phyloP scores from a whole-genome alignment of 1,140 invertebrate genomes.

The Drosophila melanogaster region DNA sequence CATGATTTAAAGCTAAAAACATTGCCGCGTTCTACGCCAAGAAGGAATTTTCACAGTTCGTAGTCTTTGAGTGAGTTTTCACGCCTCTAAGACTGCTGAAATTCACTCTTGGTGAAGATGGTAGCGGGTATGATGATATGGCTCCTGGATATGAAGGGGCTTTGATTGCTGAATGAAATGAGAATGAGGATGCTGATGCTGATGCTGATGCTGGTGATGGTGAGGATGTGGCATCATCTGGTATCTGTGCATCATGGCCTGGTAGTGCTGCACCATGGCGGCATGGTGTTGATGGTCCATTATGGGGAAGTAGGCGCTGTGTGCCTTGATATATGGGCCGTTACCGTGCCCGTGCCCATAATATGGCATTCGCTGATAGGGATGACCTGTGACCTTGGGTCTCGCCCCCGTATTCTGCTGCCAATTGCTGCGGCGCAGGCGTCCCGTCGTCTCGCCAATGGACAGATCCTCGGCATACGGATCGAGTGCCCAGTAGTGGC shows the following conservation, averaged over 20 bases:
- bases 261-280: constrained; percentile 3
- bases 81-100: background rate
- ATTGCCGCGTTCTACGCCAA: constrained; percentile 6
- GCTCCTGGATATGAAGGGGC: background rate
- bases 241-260: background rate
- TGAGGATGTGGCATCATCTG: background rate
- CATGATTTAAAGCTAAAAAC: background rate
- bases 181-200: background rate
- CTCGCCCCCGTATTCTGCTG: background rate
- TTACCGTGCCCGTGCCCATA: background rate
- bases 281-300: background rate
- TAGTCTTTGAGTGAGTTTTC: background rate
- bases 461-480: constrained; percentile 73
- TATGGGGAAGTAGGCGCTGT: background rate
- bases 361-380: background rate
- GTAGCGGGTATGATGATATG: background rate
- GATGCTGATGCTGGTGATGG: background rate
- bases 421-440: constrained; percentile 45
- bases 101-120: background rate
- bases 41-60: background rate
- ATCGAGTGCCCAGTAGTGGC: constrained; percentile 78
- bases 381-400: background rate
- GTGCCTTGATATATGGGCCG: background rate
- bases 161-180: too few relatives aligned
- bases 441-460: constrained; percentile 72